Percentiles rank a stretch among this genome's conserved stretches.
phyloP scores from a whole-genome alignment of 2,113 vertebrate species.

The Archilochus colubris region DNA sequence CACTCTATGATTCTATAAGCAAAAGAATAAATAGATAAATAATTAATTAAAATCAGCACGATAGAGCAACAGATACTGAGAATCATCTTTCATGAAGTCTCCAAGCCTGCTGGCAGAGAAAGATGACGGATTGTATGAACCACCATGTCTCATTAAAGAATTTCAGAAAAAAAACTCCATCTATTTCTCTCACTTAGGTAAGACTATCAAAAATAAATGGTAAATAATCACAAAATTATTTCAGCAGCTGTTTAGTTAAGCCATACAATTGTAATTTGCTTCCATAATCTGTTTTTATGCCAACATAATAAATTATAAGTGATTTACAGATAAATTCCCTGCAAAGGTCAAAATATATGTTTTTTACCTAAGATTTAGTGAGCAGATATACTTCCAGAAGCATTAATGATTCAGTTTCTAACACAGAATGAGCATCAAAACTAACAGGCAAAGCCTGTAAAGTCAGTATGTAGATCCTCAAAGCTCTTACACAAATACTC shows the following conservation, averaged over 20 bases:
- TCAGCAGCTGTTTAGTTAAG: neutral
- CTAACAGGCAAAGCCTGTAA: neutral
- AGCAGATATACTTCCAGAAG: neutral
- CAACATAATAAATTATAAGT: neutral
- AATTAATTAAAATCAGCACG: neutral
- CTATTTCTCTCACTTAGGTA: neutral
- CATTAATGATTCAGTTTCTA: neutral
- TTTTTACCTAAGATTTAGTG: neutral
- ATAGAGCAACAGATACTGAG: neutral
- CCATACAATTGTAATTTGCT: neutral
- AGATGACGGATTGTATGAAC: neutral
- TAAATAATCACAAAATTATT: neutral
- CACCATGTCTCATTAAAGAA: neutral
- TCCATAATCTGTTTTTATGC: neutral
- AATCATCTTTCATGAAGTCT: neutral
- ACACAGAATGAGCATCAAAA: neutral
- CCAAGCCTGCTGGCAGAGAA: neutral
- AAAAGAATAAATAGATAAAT: neutral
- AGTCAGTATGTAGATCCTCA: neutral
- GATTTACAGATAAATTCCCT: neutral
- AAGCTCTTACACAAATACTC: neutral
- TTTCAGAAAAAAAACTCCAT: neutral
- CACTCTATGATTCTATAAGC: neutral
- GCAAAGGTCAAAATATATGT: neutral
- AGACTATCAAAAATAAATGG: neutral